Conservation (phyloP, 1,140 invertebrate genomes). For the Octopus bimaculoides region DNA sequence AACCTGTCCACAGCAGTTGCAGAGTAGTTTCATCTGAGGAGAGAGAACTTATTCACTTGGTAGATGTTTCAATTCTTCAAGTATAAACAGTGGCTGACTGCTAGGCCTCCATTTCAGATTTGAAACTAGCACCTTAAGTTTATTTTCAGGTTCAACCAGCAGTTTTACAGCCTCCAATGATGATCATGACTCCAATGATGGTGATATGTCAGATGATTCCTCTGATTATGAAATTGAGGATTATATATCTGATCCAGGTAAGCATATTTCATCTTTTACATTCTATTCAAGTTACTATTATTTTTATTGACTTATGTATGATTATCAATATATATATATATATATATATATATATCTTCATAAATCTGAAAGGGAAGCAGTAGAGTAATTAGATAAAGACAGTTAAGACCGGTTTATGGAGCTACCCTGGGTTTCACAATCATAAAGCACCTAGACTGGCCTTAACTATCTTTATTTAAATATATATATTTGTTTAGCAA, state of each 20-base stretch:
- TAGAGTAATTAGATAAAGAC: too few species aligned
- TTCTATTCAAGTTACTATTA: constrained; percentile 27
- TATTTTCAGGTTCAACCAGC: constrained; percentile 37
- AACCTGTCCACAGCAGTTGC: too few species aligned
- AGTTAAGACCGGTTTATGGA: too few species aligned
- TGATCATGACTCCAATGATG: constrained; percentile 34
- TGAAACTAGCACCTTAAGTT: not conserved
- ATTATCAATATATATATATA: not conserved
- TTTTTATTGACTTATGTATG: constrained; percentile 15
- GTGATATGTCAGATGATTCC: constrained; percentile 14
- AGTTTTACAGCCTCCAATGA: constrained; percentile 35
- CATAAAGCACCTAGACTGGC: too few species aligned
- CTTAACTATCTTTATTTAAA: too few species aligned
- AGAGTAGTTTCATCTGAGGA: too few species aligned
- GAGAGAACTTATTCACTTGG: too few species aligned
- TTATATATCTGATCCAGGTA: constrained; percentile 30
- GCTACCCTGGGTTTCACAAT: too few species aligned
- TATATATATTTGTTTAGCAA: too few species aligned
- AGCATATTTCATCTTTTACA: constrained; percentile 13
- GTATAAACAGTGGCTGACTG: not conserved
- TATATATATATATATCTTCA: too few species aligned
- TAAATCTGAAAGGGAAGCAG: too few species aligned
- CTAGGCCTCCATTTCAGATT: not conserved
- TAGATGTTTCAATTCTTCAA: not conserved
- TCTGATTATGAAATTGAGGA: constrained; percentile 34